Evolutionary conservation across 2,888 invertebrate genomes (phyloP), one percentile per base, ranked within the genome.

Genomic region (Meghimatium bilineatum): DNA sequence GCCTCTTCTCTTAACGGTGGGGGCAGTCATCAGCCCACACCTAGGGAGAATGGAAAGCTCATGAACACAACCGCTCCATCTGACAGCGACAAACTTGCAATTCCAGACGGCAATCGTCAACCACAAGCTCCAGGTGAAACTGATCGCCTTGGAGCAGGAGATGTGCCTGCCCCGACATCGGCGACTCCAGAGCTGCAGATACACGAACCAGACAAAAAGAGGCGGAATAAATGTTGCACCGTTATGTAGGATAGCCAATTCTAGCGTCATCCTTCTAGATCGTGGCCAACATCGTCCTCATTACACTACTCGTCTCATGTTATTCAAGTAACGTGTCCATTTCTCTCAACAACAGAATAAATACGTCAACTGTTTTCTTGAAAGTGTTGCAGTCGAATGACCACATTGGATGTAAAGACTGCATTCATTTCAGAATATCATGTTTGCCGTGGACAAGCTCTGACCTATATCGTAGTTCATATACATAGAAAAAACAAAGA

Each of bases 11-110:
- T 69, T 63, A 75, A 80, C 34, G 80, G 76, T 29, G 84, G 67
- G 14, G 85, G 72, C 63, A 52, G 80, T 52, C 83, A 71, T 69
- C 80, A 80, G 36, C 76, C 69, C 36, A 83, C 67, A 44, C 83
- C 83, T 34, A 67, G 75, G 71, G 86, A 85, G 56, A 86, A 86
- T 74, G 86, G 86, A 44, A 85, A 84, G 52, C 76, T 84, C 26
- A 80, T 72, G 56, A 85, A 78, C 52, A 80, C 74, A 23, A 52
- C 72, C 32, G 76, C 60, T 14, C 60, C 69, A 26, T 34, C 80
- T 32, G 85, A 83, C 23, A 78, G 20, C 69, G 84, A 80, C 14
- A 80, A 80, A 80, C 60, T 76, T 26, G 60, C 84, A 32, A 76
- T 84, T 84, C 76, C 84, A 84, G 84, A 80, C 44, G 71, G 84